A percentile compares a stretch with the other conserved stretches of the same genome.
phyloP scores from a whole-genome alignment of 1,140 invertebrate species.

The Dendrolimus kikuchii region DNA sequence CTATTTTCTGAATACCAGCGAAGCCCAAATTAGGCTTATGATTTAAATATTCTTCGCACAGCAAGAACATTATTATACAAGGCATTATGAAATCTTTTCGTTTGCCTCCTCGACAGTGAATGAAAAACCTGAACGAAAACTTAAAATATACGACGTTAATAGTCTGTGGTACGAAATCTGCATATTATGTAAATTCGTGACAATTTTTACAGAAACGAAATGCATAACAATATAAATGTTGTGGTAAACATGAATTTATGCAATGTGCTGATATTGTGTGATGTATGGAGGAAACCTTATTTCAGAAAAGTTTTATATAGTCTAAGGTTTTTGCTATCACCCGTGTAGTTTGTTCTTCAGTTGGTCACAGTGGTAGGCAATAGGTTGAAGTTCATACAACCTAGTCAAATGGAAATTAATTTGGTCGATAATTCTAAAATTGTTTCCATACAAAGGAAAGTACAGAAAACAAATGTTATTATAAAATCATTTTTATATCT shows the following conservation, averaged over 20 bases:
- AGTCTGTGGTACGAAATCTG: conserved; percentile 19
- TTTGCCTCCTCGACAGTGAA: too few relatives aligned
- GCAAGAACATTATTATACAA: too few relatives aligned
- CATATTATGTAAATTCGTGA: conserved; percentile 34
- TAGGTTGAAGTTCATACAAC: too few relatives aligned
- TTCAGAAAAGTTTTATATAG: not conserved
- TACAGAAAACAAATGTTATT: too few relatives aligned
- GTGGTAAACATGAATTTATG: conserved; percentile 15
- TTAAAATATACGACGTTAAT: conserved; percentile 7
- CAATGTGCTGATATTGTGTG: conserved; percentile 1
- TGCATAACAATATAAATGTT: conserved; percentile 14
- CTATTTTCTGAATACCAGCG: too few relatives aligned
- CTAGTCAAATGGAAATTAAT: too few relatives aligned
- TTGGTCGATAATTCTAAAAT: too few relatives aligned
- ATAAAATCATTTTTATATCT: too few relatives aligned
- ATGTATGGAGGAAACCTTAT: not conserved
- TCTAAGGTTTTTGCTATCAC: not conserved
- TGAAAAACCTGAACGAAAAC: conserved; percentile 2
- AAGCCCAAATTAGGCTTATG: too few relatives aligned
- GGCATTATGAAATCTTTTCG: too few relatives aligned
- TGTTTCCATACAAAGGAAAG: too few relatives aligned
- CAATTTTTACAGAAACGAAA: conserved; percentile 26
- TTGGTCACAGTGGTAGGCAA: not conserved
- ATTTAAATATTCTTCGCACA: too few relatives aligned
- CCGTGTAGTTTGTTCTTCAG: not conserved